Evolutionary conservation across 2,797 vertebrate species (phyloP).

Genomic region (Lateolabrax maculatus): DNA sequence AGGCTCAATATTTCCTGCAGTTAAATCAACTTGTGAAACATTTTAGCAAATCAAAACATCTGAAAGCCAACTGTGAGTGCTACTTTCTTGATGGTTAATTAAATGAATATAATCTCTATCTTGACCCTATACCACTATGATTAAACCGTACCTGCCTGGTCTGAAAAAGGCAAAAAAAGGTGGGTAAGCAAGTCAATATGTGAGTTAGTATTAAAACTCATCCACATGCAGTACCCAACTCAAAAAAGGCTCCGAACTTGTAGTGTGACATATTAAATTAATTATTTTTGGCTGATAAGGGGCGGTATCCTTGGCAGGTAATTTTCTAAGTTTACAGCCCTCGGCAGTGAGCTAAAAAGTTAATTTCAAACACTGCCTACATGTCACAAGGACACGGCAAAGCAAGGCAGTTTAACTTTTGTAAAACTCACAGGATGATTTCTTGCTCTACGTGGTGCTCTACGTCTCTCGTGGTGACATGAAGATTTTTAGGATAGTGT

Average conservation of each 20-base stretch:
- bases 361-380: slow-evolving; percentile 64
- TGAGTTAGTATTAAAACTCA: slow-evolving; percentile 11
- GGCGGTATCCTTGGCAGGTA: slow-evolving; percentile 63
- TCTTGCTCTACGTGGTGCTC: slow-evolving; percentile 33
- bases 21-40: slow-evolving; percentile 40
- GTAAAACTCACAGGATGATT: slow-evolving; percentile 57
- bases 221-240: slow-evolving; percentile 1
- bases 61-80: slow-evolving; percentile 33
- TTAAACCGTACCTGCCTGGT: slow-evolving; percentile 8
- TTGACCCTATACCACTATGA: slow-evolving; percentile 5
- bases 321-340: slow-evolving; percentile 64
- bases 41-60: slow-evolving; percentile 55
- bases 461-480: slow-evolving; percentile 47
- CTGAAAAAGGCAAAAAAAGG: slow-evolving; percentile 12
- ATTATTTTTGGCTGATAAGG: slow-evolving; percentile 65
- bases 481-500: slow-evolving; percentile 63
- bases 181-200: slow-evolving; percentile 7
- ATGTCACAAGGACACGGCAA: slow-evolving; percentile 56
- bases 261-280: slow-evolving; percentile 33
- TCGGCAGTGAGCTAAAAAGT: slow-evolving; percentile 60
- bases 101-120: slow-evolving; percentile 34
- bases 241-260: slow-evolving; percentile 15
- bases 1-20: slow-evolving; percentile 35
- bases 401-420: slow-evolving; percentile 49
- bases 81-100: slow-evolving; percentile 43